These are phyloP conservation scores for Austrofundulus limnaeus DNA, from an alignment of 2,113 vertebrate species.

Conservation along the genomic window DNA sequence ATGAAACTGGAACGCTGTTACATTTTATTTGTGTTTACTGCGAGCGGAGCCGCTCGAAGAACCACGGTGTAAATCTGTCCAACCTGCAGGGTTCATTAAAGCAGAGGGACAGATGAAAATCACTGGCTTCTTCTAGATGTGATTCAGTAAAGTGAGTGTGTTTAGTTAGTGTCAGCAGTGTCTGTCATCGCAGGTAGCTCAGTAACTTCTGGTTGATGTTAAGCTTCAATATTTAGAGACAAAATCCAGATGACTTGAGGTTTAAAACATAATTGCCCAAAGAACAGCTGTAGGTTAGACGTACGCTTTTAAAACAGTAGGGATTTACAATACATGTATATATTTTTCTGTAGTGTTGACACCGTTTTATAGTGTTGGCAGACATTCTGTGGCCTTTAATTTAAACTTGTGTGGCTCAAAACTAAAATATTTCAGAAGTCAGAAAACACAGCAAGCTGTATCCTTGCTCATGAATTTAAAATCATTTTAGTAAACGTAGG, in stretches of 20 bases:
- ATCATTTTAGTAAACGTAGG: no score
- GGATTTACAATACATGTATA: background rate
- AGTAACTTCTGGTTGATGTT: conserved; percentile 3
- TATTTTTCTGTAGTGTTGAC: no score
- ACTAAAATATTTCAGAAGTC: no score
- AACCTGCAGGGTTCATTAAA: background rate
- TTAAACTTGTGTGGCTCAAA: background rate
- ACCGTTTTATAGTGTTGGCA: background rate
- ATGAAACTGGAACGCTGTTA: conserved; percentile 35
- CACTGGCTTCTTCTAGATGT: background rate
- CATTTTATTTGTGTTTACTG: background rate
- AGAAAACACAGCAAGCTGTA: no score
- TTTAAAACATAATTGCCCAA: conserved; percentile 2
- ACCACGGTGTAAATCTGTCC: background rate
- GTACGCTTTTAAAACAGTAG: background rate
- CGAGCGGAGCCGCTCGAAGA: background rate
- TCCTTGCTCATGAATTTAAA: no score
- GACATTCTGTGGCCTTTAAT: conserved; percentile 35
- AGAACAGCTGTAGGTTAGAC: conserved; percentile 1
- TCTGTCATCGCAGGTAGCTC: conserved; percentile 23
- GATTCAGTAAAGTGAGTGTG: background rate
- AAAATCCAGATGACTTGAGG: background rate
- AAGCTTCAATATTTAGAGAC: background rate
- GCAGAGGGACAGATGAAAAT: background rate
- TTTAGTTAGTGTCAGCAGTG: conserved; percentile 41